Conservation (phyloP, 2,113 vertebrate species). For the Alethe diademata region DNA sequence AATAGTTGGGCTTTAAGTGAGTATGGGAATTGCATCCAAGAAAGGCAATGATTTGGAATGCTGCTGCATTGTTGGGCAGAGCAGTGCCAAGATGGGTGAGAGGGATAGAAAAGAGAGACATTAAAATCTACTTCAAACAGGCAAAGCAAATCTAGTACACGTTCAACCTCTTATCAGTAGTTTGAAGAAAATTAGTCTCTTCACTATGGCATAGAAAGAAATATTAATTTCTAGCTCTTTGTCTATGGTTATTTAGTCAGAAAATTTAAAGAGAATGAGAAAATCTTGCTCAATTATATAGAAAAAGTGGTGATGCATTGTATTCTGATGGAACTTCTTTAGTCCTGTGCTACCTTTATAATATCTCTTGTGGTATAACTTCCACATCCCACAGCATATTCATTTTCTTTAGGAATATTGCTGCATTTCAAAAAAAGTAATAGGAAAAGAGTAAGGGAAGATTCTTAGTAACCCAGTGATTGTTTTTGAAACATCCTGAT, state of each 20-base stretch:
- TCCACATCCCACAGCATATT: neutral
- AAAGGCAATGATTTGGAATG: neutral
- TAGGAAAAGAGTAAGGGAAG: neutral
- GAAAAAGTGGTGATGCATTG: neutral
- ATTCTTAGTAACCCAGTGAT: neutral
- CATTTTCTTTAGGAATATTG: neutral
- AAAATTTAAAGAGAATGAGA: neutral
- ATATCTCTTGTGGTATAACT: neutral
- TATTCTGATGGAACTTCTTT: neutral
- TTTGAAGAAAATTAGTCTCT: neutral
- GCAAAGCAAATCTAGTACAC: neutral
- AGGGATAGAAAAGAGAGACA: neutral
- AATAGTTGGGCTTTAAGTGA: neutral
- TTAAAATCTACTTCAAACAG: neutral
- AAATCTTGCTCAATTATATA: neutral
- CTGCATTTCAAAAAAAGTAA: neutral
- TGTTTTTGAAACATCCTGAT: neutral
- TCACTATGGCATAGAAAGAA: neutral
- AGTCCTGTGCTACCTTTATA: neutral
- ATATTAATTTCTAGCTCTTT: neutral
- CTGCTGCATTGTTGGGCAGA: neutral
- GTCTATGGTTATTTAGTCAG: neutral
- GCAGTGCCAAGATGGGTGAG: neutral
- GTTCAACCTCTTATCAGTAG: neutral
- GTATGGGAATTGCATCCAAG: neutral